Conservation (phyloP, 1,140 invertebrate species). For the Brachionus rotundiformis region DNA sequence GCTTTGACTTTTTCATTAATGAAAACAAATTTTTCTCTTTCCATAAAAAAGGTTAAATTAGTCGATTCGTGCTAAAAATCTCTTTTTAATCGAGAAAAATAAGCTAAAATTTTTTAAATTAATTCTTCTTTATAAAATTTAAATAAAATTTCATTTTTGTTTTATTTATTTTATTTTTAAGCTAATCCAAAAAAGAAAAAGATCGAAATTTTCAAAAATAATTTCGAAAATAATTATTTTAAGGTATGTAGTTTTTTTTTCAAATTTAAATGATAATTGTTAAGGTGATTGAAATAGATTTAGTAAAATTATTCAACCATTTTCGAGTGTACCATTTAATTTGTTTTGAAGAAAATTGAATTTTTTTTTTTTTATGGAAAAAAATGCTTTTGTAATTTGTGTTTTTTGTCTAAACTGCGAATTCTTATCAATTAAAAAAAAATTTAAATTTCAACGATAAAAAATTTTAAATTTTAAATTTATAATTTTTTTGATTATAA, state of each 20-base stretch:
- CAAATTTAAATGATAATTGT: neutral
- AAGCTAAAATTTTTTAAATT: neutral
- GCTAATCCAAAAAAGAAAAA: neutral
- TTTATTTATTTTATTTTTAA: neutral
- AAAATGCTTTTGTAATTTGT: slow-evolving; percentile 3
- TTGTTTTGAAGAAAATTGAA: neutral
- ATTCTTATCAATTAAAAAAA: slow-evolving; percentile 21
- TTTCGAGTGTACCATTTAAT: neutral
- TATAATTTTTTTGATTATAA: neutral
- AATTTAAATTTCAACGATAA: slow-evolving; percentile 20
- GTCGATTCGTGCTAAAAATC: slow-evolving; percentile 6
- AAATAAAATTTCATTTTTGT: neutral
- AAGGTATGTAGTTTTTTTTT: neutral
- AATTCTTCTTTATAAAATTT: neutral
- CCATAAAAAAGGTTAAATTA: slow-evolving; percentile 31
- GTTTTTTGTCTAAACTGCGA: slow-evolving; percentile 8
- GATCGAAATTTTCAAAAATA: neutral
- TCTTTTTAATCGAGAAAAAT: neutral
- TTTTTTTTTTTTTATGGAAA: neutral
- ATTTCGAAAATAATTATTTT: neutral
- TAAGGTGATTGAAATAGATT: neutral
- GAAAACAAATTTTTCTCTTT: neutral
- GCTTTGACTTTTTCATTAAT: slow-evolving; percentile 38
- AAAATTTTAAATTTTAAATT: slow-evolving; percentile 22
- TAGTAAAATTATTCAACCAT: neutral